Evolutionary conservation across 2,797 vertebrate species (phyloP).

Genomic region (Falco biarmicus): DNA sequence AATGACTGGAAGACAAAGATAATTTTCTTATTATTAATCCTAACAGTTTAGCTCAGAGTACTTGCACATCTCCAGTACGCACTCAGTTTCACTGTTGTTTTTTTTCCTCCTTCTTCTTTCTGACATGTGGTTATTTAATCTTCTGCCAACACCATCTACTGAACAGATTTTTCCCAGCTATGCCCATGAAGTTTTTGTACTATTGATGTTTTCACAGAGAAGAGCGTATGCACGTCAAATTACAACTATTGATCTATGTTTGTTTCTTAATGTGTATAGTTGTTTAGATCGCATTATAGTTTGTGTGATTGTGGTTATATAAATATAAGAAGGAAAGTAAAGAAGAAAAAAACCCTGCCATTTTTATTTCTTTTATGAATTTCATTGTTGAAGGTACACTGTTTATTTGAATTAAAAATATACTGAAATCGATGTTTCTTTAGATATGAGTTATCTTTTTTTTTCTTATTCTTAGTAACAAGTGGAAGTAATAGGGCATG

Average conservation of each 20-base stretch:
- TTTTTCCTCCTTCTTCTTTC: constrained; percentile 34
- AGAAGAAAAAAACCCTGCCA: not conserved
- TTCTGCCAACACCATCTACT: constrained; percentile 70
- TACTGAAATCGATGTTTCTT: constrained; percentile 62
- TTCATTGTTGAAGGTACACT: constrained; percentile 47
- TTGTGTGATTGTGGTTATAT: constrained; percentile 60
- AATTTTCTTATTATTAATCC: constrained; percentile 75
- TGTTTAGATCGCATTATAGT: constrained; percentile 72
- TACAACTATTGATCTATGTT: constrained; percentile 78
- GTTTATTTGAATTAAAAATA: constrained; percentile 73
- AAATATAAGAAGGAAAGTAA: constrained; percentile 56
- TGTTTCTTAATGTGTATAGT: constrained; percentile 72
- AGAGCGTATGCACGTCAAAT: constrained; percentile 72
- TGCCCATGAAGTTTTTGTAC: constrained; percentile 70
- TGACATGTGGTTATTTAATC: constrained; percentile 77
- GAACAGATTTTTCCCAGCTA: constrained; percentile 69
- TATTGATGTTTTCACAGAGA: constrained; percentile 78
- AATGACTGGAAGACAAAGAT: constrained; percentile 75
- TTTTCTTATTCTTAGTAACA: constrained; percentile 39
- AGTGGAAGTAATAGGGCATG: constrained; percentile 40
- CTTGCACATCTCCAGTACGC: constrained; percentile 65
- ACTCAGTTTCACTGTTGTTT: constrained; percentile 64
- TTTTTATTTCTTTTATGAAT: constrained; percentile 60
- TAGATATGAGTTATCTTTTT: constrained; percentile 47
- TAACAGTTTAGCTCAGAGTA: constrained; percentile 64